Evolutionary conservation across 2,797 vertebrate species (phyloP), one percentile per base, ranked within the genome.

Genomic region (Nannoperca australis): DNA sequence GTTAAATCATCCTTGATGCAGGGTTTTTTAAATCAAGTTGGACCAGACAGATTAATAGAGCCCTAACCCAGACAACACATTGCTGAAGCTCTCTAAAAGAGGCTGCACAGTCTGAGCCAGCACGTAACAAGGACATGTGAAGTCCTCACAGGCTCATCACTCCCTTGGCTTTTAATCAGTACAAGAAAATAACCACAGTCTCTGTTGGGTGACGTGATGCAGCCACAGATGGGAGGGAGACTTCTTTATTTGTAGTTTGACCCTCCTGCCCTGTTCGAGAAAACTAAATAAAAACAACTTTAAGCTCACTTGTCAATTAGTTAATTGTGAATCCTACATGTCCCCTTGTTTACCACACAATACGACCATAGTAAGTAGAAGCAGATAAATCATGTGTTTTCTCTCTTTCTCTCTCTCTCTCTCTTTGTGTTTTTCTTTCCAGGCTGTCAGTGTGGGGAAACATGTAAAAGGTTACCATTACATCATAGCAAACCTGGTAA

Each of bases 401-500:
- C 6, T 62, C 2, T 83, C 13, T 61, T 22, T 58, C 9, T 61
- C 2, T 77, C n/a, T 64, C 30, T 70, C 32, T 73, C 13, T 61
- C 24, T 78, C 34, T 59, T 13, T 77, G 34, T 84, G 12, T 86
- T 32, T 81, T 44, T 83, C 32, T 69, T 53, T 83, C 38, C 91
- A 99, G 98, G 97, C 99, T 82, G 98, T 99, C 84, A 99, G 97
- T 73, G 97, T 99, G 91, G 98, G 98, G 79, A 99, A 99, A 85
- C 98, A 99, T 70, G 97, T 99, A 55, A 98, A 98, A 95, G 97
- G 97, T 79, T 99, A 99, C 91, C 98, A 99, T 94, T 99, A 99
- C 94, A 99, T 99, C 94, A 93, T 99, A 61, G 98, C 98, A 90
- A 99, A 99, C 91, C 94, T 99, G 97, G 98, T 99, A 96, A 98